Percentiles rank a stretch among this genome's conserved stretches.
phyloP scores from a whole-genome alignment of 2,797 vertebrate species.

The Rhadinocentrus ornatus region DNA sequence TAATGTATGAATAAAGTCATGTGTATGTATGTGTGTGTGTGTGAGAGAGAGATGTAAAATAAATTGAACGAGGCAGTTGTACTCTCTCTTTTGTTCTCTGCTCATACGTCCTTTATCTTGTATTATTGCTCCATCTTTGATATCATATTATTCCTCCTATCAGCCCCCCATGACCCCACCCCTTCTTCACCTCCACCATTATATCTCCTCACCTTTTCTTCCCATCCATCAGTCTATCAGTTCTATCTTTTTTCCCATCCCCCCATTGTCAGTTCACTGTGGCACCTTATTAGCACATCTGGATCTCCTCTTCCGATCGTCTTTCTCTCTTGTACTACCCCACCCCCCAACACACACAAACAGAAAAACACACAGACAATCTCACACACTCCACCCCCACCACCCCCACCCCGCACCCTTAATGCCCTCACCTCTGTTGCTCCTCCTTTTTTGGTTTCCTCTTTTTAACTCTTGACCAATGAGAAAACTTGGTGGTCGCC shows the following conservation, averaged over 20 bases:
- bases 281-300: slow-evolving; percentile 61
- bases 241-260: neutral
- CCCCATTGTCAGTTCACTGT: neutral
- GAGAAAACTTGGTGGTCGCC: slow-evolving; percentile 62
- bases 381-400: neutral
- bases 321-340: slow-evolving; percentile 14
- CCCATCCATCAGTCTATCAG: neutral
- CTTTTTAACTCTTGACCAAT: slow-evolving; percentile 72
- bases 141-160: no score
- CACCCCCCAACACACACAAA: no score
- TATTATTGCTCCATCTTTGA: no score
- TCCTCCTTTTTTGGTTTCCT: slow-evolving; percentile 32
- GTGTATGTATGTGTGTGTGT: no score
- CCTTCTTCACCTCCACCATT: neutral
- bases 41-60: no score
- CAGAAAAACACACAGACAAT: no score
- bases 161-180: no score
- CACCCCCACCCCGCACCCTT: neutral
- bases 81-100: no score
- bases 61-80: no score
- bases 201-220: neutral
- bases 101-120: no score
- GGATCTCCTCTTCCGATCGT: slow-evolving; percentile 27
- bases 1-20: no score
- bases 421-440: no score